phyloP scores from a whole-genome alignment of 2,797 vertebrate genomes.

The Neosilurus mollespiculum region DNA sequence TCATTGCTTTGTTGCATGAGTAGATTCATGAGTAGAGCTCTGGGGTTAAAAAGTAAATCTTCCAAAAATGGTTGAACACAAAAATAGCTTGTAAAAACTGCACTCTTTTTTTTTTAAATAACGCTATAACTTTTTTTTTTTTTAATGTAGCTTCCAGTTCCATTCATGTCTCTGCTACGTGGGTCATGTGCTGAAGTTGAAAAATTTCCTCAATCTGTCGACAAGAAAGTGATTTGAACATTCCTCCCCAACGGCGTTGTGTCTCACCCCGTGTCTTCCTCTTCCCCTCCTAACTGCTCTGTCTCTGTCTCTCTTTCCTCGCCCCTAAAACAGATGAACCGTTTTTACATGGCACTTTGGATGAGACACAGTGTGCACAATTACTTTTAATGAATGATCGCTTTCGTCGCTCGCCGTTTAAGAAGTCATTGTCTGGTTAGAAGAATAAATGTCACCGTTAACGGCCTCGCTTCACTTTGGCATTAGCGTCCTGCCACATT shows the following conservation, averaged over 20 bases:
- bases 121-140: no score
- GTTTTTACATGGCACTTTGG: slow-evolving; percentile 33
- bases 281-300: not conserved
- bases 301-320: not conserved
- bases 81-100: no score
- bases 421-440: slow-evolving; percentile 36
- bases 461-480: slow-evolving; percentile 3
- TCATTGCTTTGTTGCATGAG: no score
- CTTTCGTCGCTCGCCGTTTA: not conserved
- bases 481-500: slow-evolving; percentile 22
- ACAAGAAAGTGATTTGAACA: not conserved
- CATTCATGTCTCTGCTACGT: not conserved
- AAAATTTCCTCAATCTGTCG: slow-evolving; percentile 7
- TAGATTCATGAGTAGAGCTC: no score
- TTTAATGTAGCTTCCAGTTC: no score
- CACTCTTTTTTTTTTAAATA: no score
- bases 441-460: slow-evolving; percentile 40
- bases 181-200: slow-evolving; percentile 1
- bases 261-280: not conserved
- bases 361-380: slow-evolving; percentile 5
- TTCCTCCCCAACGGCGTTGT: not conserved
- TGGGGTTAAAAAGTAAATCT: no score
- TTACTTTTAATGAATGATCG: slow-evolving; percentile 24
- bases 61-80: no score
- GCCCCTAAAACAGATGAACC: slow-evolving; percentile 3